These are phyloP conservation scores for Drosophila meridionalis DNA, from an alignment of 2,888 invertebrate genomes.

Conservation along the genomic window DNA sequence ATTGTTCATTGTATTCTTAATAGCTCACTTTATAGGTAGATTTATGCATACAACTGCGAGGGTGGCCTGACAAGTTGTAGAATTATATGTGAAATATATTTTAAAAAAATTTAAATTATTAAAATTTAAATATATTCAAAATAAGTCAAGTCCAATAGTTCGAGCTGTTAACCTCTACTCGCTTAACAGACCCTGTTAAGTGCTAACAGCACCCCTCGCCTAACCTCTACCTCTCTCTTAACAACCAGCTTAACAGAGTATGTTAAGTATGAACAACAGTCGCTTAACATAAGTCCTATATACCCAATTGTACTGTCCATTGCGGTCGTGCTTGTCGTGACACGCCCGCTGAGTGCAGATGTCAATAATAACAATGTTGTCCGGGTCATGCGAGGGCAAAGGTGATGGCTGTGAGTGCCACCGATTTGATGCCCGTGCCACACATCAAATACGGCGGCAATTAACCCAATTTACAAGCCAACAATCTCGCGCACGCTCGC, in stretches of 20 bases:
- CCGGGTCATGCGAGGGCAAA: conserved; percentile 37
- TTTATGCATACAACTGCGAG: not conserved
- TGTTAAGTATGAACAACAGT: conserved; percentile 1
- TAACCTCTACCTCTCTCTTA: not conserved
- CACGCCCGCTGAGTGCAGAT: conserved; percentile 15
- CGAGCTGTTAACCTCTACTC: not conserved
- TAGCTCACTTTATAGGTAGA: not conserved
- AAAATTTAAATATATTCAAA: not conserved
- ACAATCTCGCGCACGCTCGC: conserved; percentile 13
- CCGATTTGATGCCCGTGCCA: conserved; percentile 34
- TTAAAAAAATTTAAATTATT: not conserved
- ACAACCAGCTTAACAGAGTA: not conserved
- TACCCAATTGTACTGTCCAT: not conserved
- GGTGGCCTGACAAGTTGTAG: not conserved
- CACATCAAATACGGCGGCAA: conserved; percentile 41
- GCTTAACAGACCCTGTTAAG: too few species aligned
- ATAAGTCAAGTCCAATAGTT: not conserved
- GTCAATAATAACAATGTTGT: conserved; percentile 43
- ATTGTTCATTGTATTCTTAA: not conserved
- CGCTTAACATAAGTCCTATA: not conserved
- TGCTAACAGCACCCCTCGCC: too few species aligned
- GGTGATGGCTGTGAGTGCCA: conserved; percentile 25
- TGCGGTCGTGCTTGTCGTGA: not conserved
- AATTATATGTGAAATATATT: not conserved
- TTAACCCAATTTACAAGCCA: conserved; percentile 66